Evolutionary conservation across 2,888 invertebrate genomes (phyloP), one percentile per base, ranked within the genome.

Genomic region (Drosophila monieri): DNA sequence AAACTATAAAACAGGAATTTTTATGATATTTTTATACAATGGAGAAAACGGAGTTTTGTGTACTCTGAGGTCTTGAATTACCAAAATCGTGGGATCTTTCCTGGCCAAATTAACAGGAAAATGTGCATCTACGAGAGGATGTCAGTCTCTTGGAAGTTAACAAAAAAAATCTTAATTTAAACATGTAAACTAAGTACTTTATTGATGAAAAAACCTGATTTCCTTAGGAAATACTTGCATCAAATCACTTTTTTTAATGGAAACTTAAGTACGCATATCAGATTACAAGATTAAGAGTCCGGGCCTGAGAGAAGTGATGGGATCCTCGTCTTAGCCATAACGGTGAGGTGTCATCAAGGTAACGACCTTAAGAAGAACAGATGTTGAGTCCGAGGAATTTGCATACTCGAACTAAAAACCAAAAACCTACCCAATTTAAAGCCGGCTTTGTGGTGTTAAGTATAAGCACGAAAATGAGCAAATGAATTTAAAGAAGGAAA

Each of bases 391-490:
- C 47, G 9, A 47, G n/a, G 60, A 61, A 61, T 61, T 61, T 61
- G 60, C 59, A 61, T 61, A 61, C 60, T 61, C 59, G 60, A 47
- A 48, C 39, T 44, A 27, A 41, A 59, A 56, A 25, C 35, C 44
- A 21, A 47, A 43, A 61, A 32, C 60, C 59, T 39, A 47, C 46
- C 58, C 59, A 47, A 60, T 61, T 59, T 59, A 41, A 15, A 48
- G 47, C 60, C 15, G 41, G 59, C 46, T 15, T 9, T 18, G 9
- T 47, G 59, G 60, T 61, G 60, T 61, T 62, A 48, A 48, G 70
- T 58, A 47, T 39, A 58, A 69, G 61, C 55, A 53, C 59, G 61
- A 65, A 77, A 74, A 75, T 59, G 30, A 61, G 60, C 37, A 44
- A 41, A 41, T 35, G 35, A 35, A 35, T 35, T 35, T n/a, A n/a